A percentile compares a stretch with the other conserved stretches of the same genome.
Evolutionary conservation across 2,113 vertebrate genomes (phyloP).

Genomic region (Oenanthe oenanthe): DNA sequence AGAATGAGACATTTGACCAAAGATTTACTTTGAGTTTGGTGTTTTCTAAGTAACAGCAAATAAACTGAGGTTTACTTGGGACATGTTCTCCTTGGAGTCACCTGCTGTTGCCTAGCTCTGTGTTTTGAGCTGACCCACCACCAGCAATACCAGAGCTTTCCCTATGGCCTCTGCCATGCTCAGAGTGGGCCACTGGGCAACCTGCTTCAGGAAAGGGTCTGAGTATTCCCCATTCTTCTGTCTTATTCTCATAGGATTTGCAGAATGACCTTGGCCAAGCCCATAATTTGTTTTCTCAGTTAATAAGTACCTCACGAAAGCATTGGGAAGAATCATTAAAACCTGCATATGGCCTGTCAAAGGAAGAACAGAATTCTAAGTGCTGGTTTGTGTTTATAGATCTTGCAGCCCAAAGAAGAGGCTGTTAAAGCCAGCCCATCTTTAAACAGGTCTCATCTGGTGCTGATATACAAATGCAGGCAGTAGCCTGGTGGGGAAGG

Average conservation of each 20-base stretch:
- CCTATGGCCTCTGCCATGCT: fast-evolving
- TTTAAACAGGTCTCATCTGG: background rate
- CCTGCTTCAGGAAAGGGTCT: background rate
- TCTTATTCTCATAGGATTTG: background rate
- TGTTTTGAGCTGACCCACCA: background rate
- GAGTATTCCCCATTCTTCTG: background rate
- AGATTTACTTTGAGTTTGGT: background rate
- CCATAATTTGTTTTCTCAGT: background rate
- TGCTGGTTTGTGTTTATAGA: background rate
- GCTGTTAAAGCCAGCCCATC: background rate
- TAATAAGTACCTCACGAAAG: conserved; percentile 12
- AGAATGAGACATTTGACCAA: background rate
- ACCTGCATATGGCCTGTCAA: background rate
- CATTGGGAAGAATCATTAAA: background rate
- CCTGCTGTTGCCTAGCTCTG: background rate
- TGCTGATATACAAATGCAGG: background rate
- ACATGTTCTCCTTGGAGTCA: background rate
- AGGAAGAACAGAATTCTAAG: background rate
- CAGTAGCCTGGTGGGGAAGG: background rate
- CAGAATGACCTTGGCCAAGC: conserved; percentile 29
- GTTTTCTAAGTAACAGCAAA: background rate
- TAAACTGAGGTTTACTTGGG: background rate
- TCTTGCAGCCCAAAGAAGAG: background rate
- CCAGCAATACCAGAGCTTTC: background rate
- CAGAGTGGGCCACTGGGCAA: background rate